These are phyloP conservation scores for Anniella stebbinsi DNA, from an alignment of 2,797 vertebrate genomes.

Conservation along the genomic window DNA sequence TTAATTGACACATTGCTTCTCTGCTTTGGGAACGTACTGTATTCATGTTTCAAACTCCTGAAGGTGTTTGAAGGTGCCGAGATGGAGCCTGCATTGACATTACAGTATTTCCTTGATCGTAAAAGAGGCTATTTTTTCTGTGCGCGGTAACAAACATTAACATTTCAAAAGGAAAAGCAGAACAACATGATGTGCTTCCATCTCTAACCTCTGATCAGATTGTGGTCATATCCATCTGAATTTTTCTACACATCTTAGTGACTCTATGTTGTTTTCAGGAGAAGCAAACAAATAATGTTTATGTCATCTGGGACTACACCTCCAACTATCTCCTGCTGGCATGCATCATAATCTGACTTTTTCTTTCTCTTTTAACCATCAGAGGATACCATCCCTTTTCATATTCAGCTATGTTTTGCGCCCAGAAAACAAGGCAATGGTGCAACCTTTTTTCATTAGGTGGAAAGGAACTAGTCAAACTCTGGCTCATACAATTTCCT, in stretches of 20 bases:
- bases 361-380: not conserved
- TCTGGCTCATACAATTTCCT: not conserved
- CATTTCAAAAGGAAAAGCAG: slow-evolving; percentile 28
- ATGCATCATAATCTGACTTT: not conserved
- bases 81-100: slow-evolving; percentile 20
- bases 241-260: not conserved
- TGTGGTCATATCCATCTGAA: slow-evolving; percentile 27
- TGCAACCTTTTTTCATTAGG: slow-evolving; percentile 33
- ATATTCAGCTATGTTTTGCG: not conserved
- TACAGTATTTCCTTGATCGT: slow-evolving; percentile 32
- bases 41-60: slow-evolving; percentile 5
- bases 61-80: not conserved
- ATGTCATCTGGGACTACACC: not conserved
- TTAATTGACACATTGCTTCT: slow-evolving; percentile 26
- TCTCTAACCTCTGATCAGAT: slow-evolving; percentile 27
- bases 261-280: slow-evolving; percentile 13
- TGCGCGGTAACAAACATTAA: not conserved
- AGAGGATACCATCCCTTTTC: not conserved
- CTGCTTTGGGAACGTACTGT: not conserved
- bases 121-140: slow-evolving; percentile 1
- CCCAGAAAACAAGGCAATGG: slow-evolving; percentile 1
- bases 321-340: slow-evolving; percentile 17
- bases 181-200: not conserved
- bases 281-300: slow-evolving; percentile 38
- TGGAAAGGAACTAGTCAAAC: slow-evolving; percentile 10